Conservation (phyloP, 2,888 invertebrate species). For the Noctua janthina region DNA sequence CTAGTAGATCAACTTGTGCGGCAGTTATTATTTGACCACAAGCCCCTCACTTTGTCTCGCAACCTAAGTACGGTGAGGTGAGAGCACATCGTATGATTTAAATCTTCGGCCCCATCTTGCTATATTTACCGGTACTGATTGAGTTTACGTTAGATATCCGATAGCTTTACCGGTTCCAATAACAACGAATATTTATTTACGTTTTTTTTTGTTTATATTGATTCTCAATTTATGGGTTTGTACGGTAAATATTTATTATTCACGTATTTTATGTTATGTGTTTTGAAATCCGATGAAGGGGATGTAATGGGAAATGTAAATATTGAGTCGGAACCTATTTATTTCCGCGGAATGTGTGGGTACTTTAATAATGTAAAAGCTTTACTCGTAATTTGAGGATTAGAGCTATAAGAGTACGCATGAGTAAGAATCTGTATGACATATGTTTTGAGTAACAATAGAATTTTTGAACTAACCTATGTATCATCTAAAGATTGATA, state of each 20-base stretch:
- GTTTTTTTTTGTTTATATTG: conserved; percentile 33
- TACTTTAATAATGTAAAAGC: background rate
- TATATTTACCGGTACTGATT: conserved; percentile 62
- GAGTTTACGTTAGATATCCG: conserved; percentile 65
- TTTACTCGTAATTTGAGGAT: background rate
- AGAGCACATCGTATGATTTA: background rate
- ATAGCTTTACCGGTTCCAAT: conserved; percentile 57
- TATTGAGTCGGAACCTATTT: background rate
- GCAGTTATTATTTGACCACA: background rate
- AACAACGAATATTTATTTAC: conserved; percentile 58
- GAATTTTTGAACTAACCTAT: background rate
- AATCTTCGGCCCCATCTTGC: conserved; percentile 33
- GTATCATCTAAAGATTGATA: background rate
- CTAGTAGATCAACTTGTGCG: background rate
- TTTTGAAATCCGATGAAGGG: conserved; percentile 18
- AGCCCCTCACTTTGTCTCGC: background rate
- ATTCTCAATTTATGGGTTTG: conserved; percentile 42
- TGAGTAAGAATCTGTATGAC: background rate
- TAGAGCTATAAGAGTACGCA: background rate
- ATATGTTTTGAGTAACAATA: background rate
- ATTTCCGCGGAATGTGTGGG: background rate
- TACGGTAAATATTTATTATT: conserved; percentile 41
- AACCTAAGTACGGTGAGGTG: background rate
- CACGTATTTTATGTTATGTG: conserved; percentile 25
- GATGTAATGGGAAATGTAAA: conserved; percentile 18